phyloP scores from a whole-genome alignment of 1,140 invertebrate species.

The Lanistes nyassanus region DNA sequence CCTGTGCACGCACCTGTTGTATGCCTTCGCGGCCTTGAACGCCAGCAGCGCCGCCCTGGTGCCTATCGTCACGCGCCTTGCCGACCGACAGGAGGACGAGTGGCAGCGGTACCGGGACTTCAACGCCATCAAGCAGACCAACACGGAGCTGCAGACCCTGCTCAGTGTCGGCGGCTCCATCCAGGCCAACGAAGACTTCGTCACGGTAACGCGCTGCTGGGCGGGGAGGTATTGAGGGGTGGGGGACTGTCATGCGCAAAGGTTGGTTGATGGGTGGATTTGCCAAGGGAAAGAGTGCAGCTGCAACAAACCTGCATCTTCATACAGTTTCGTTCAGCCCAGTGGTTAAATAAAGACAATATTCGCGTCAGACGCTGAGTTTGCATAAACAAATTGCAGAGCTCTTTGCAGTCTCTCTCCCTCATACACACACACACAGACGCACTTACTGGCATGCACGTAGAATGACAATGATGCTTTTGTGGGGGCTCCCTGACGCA shows the following conservation, averaged over 20 bases:
- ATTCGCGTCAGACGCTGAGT: too few relatives aligned
- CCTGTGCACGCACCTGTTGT: slow-evolving; percentile 84
- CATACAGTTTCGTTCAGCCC: too few relatives aligned
- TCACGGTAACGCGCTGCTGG: slow-evolving; percentile 5
- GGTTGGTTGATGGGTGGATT: too few relatives aligned
- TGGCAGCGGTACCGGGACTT: slow-evolving; percentile 30
- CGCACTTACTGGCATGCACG: too few relatives aligned
- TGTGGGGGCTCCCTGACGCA: too few relatives aligned
- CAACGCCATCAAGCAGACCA: slow-evolving; percentile 32
- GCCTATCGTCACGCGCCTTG: slow-evolving; percentile 11
- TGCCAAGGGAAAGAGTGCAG: too few relatives aligned
- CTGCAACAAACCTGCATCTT: too few relatives aligned
- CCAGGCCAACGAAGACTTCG: slow-evolving; percentile 30
- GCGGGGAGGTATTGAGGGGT: neutral
- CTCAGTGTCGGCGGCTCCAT: slow-evolving; percentile 38
- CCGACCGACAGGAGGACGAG: slow-evolving; percentile 21
- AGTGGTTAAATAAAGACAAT: too few relatives aligned
- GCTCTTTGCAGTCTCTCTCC: too few relatives aligned
- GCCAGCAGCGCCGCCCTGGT: neutral
- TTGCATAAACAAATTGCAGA: too few relatives aligned
- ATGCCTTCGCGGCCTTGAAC: slow-evolving; percentile 77
- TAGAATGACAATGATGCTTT: too few relatives aligned
- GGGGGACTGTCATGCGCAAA: neutral
- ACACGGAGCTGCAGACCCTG: slow-evolving; percentile 31
- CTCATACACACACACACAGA: too few relatives aligned